Conservation (phyloP, 1,140 invertebrate genomes). For the Drusus annulatus region DNA sequence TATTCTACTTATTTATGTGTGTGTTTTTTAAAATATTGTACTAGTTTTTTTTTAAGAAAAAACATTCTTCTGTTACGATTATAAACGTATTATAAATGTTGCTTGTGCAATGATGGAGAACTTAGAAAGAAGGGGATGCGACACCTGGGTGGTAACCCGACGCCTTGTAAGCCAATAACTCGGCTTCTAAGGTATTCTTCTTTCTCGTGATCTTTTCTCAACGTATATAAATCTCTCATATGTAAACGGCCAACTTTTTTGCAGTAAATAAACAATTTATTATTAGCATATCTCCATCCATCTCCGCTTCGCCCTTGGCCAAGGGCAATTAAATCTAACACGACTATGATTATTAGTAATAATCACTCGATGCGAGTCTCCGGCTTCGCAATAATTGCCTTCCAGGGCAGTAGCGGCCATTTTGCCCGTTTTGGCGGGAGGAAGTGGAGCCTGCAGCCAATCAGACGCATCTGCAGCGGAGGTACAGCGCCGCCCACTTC, state of each 20-base stretch:
- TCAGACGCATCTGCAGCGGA: slow-evolving; percentile 37
- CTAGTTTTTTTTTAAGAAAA: too few relatives aligned
- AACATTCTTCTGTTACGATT: too few relatives aligned
- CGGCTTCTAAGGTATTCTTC: too few relatives aligned
- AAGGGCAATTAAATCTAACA: slow-evolving; percentile 45
- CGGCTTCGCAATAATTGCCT: background rate
- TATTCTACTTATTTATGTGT: too few relatives aligned
- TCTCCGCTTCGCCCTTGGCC: background rate
- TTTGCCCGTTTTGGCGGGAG: slow-evolving; percentile 37
- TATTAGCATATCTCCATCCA: background rate
- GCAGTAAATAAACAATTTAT: background rate
- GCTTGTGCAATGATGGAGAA: too few relatives aligned
- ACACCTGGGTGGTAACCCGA: too few relatives aligned
- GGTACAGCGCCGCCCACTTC: slow-evolving; percentile 49
- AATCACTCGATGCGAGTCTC: slow-evolving; percentile 29
- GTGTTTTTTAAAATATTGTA: too few relatives aligned
- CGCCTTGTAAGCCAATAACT: too few relatives aligned
- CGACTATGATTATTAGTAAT: slow-evolving; percentile 45
- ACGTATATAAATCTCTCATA: too few relatives aligned
- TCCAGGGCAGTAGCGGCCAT: slow-evolving; percentile 20
- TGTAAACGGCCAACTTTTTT: background rate
- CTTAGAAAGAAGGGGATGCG: too few relatives aligned
- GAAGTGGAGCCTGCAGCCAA: slow-evolving; percentile 52
- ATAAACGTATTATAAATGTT: too few relatives aligned
- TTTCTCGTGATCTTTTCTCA: background rate